Percentiles rank a stretch among this genome's conserved stretches.
Evolutionary conservation across 2,888 invertebrate species (phyloP).

Genomic region (Salpingus planirostris): DNA sequence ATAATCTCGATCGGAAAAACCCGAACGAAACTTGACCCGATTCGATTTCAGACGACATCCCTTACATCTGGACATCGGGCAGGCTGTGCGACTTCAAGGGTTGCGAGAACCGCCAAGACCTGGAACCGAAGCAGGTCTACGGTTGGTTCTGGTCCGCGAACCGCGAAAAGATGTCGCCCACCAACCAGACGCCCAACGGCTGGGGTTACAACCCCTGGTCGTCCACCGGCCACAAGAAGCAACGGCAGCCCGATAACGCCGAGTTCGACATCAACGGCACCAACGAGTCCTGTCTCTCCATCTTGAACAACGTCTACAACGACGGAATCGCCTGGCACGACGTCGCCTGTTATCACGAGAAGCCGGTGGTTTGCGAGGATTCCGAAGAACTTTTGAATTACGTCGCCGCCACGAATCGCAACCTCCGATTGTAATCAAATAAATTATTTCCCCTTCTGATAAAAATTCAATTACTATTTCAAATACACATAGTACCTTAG

Average conservation of each 20-base stretch:
- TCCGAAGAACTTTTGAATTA: constrained; percentile 81
- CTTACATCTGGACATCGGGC: constrained; percentile 90
- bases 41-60: constrained; percentile 61
- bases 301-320: constrained; percentile 87
- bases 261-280: constrained; percentile 86
- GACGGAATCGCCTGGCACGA: constrained; percentile 93
- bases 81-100: constrained; percentile 90
- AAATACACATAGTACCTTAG: too few relatives aligned
- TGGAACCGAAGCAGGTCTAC: constrained; percentile 75
- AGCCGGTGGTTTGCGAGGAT: constrained; percentile 86
- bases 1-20: too few relatives aligned
- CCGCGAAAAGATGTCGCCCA: constrained; percentile 76
- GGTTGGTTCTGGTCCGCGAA: constrained; percentile 94
- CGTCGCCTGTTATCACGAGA: constrained; percentile 88
- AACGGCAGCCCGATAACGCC: constrained; percentile 81
- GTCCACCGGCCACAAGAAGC: constrained; percentile 83
- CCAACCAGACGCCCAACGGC: constrained; percentile 61
- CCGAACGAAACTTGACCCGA: neutral
- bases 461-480: constrained; percentile 4
- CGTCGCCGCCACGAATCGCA: constrained; percentile 75
- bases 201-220: constrained; percentile 87
- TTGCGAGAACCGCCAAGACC: constrained; percentile 75
- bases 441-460: constrained; percentile 4
- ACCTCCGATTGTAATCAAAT: constrained; percentile 67
- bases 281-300: constrained; percentile 76